Evolutionary conservation across 92 coral and sea anemone genomes (phyloP), one percentile per base, ranked within the genome.

Genomic region (Scolanthus callimorphus): DNA sequence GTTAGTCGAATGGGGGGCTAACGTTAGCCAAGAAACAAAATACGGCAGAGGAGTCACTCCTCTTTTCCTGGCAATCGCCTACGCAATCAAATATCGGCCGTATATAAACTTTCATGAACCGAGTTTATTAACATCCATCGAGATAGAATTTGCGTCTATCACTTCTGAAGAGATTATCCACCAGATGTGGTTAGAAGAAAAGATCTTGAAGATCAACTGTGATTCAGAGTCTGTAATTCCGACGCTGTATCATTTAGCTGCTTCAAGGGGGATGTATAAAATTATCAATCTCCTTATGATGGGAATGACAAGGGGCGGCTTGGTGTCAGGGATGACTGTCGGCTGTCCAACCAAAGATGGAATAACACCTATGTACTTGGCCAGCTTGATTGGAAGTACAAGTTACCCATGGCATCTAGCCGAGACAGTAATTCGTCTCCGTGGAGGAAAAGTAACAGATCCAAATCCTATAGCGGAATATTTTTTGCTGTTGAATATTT

Each of bases 11-110:
- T 57, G 60, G 76, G 50, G 58, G 0, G 53, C 57, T 69, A 85
- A 85, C 1, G 86, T 82, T 2, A 56, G 73, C 47, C 57, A 59
- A 0, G 24, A 53, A 0, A 2, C 50, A 11, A 2, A 31, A 11
- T 74, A 81, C 29, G 55, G 57, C 1, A 52, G 57, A 0, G 82
- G 79, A 0, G 31, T 67, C n/a, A 56, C 49, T 53, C 61, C 88
- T 24, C 48, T 79, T 34, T 23, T 34, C 3, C 51, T 83, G 9
- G 51, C 96, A 10, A 67, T 83, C 25, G 37, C 54, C 51, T 70
- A 44, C 56, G 79, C 64, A 13, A 45, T 67, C 27, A 67, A 67
- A 29, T 67, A 67, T 25, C 63, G 74, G 26, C 74, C 74, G 25
- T 49, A 25, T 26, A 34, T 54, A 17, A 67, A 67, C 20, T 67